A percentile compares a stretch with the other conserved stretches of the same genome.
These are phyloP conservation scores for Ifrita kowaldi DNA, from an alignment of 2,113 vertebrate genomes.

Conservation along the genomic window DNA sequence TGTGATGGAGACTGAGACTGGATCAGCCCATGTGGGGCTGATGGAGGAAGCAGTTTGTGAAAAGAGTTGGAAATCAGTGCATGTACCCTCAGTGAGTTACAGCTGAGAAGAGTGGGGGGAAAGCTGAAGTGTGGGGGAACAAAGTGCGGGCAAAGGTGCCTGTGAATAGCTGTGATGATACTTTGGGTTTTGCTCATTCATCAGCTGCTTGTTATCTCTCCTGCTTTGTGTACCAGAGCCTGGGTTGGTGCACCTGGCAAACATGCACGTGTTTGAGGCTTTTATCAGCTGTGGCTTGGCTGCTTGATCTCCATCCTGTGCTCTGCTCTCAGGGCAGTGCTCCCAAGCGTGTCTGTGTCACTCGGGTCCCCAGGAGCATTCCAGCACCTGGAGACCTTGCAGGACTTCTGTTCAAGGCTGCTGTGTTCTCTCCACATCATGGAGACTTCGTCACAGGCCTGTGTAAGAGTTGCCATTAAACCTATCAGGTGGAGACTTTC, in stretches of 20 bases:
- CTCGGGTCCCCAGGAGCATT: neutral
- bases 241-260: neutral
- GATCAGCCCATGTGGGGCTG: neutral
- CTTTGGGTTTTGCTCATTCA: neutral
- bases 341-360: fast-evolving
- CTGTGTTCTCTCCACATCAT: neutral
- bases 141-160: neutral
- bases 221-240: neutral
- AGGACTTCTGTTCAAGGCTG: neutral
- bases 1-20: neutral
- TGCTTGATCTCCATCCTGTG: neutral
- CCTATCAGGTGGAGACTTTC: neutral
- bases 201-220: neutral
- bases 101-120: neutral
- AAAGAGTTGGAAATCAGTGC: neutral
- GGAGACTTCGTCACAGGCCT: neutral
- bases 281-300: neutral
- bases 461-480: neutral
- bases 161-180: neutral
- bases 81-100: neutral
- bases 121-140: neutral
- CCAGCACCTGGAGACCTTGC: neutral
- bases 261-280: neutral
- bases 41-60: neutral
- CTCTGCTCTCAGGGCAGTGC: fast-evolving